A percentile compares a stretch with the other conserved stretches of the same genome.
These are phyloP conservation scores for Drosophila murphyi DNA, from an alignment of 1,140 invertebrate species.

Conservation along the genomic window DNA sequence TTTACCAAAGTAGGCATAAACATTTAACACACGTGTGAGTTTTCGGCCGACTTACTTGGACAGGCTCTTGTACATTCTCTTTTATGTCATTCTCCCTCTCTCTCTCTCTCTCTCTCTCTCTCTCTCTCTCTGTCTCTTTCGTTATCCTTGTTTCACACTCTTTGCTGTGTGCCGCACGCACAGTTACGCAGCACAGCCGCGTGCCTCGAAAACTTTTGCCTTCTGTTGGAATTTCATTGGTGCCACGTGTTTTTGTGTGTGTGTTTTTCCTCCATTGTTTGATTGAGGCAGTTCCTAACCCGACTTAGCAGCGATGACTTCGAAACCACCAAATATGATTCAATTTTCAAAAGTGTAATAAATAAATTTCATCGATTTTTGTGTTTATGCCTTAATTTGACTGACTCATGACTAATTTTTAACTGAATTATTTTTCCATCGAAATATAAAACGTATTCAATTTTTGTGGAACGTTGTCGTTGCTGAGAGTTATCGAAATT, in stretches of 20 bases:
- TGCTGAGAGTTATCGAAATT: too few relatives aligned
- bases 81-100: slow-evolving; percentile 12
- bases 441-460: too few relatives aligned
- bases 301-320: slow-evolving; percentile 3
- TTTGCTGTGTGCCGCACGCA: slow-evolving; percentile 5
- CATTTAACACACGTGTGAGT: slow-evolving; percentile 73
- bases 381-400: not conserved
- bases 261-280: not conserved
- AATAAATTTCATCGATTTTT: not conserved
- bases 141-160: slow-evolving; percentile 8
- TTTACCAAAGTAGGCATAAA: slow-evolving; percentile 27
- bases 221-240: slow-evolving; percentile 63
- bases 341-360: not conserved
- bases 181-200: not conserved
- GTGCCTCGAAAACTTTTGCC: slow-evolving; percentile 36
- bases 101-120: slow-evolving; percentile 12
- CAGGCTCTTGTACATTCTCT: slow-evolving; percentile 15
- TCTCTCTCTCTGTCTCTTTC: not conserved
- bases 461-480: too few relatives aligned
- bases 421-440: too few relatives aligned
- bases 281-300: not conserved
- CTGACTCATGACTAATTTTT: too few relatives aligned
- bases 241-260: slow-evolving; percentile 30
- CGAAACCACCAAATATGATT: slow-evolving; percentile 4
- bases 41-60: slow-evolving; percentile 27